Evolutionary conservation across 1,140 invertebrate genomes (phyloP).

Genomic region (Aphelenchoides besseyi): DNA sequence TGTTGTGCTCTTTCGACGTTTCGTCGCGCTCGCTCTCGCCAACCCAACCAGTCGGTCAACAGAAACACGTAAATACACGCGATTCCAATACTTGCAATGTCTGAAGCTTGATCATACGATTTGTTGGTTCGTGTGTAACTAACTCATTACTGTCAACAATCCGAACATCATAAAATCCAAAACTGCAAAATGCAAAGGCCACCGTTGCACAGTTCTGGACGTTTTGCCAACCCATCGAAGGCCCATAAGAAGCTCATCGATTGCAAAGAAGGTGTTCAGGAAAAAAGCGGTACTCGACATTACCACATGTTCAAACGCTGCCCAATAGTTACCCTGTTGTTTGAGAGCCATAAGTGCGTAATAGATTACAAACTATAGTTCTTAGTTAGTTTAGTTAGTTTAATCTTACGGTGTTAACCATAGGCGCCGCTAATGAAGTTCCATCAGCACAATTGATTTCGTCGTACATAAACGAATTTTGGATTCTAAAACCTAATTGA

Average conservation of each 20-base stretch:
- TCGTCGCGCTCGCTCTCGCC: constrained; percentile 10
- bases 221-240: neutral
- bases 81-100: neutral
- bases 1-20: constrained; percentile 4
- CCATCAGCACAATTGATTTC: constrained; percentile 28
- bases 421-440: constrained; percentile 28
- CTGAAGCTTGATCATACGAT: neutral
- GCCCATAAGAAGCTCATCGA: constrained; percentile 31
- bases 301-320: constrained; percentile 33
- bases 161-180: constrained; percentile 9
- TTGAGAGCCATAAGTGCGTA: constrained; percentile 33
- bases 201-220: constrained; percentile 26
- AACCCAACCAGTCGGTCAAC: constrained; percentile 2
- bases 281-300: constrained; percentile 17
- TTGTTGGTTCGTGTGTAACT: neutral
- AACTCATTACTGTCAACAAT: neutral
- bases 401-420: constrained; percentile 32
- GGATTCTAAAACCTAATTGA: constrained; percentile 31
- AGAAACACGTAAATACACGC: constrained; percentile 2
- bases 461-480: constrained; percentile 34
- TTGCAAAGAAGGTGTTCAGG: constrained; percentile 26
- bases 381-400: no score
- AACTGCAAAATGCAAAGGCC: constrained; percentile 28
- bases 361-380: constrained; percentile 29
- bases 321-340: constrained; percentile 31